These are phyloP conservation scores for Lasioglossum calceatum DNA, from an alignment of 2,888 invertebrate genomes.

Conservation along the genomic window DNA sequence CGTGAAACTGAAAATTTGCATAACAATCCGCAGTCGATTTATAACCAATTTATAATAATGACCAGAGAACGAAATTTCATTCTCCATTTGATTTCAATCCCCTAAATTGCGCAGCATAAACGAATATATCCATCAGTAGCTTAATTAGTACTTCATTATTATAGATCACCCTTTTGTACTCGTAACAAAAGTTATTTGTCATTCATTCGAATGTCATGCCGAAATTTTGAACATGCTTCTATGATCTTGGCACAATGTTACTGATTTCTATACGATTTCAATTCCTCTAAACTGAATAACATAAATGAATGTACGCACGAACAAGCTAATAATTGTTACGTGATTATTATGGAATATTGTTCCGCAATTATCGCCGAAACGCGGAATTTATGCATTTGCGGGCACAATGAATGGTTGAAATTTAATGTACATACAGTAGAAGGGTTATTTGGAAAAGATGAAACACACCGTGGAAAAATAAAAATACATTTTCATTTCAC, in stretches of 20 bases:
- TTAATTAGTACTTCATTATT: not conserved
- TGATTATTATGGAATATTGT: not conserved
- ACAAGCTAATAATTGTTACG: not conserved
- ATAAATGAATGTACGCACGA: not conserved
- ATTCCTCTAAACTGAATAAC: not conserved
- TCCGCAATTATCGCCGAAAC: not conserved
- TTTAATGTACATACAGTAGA: not conserved
- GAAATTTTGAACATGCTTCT: not conserved
- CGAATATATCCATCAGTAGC: not conserved
- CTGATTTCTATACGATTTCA: not conserved
- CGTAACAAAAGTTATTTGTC: not conserved
- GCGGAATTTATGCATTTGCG: not conserved
- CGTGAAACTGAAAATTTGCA: not conserved
- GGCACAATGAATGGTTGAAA: not conserved
- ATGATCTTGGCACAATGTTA: not conserved
- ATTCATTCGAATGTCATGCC: not conserved
- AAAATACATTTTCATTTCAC: not conserved
- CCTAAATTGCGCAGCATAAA: not conserved
- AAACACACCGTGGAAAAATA: not conserved
- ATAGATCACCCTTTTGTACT: not conserved
- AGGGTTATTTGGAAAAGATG: not conserved
- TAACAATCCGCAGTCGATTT: not conserved
- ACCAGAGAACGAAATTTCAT: not conserved
- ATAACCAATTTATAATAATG: not conserved
- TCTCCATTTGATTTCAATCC: not conserved